Percentiles rank a stretch among this genome's conserved stretches.
Conservation (phyloP, 2,797 vertebrate species). For the Helicolenus hilgendorfi region DNA sequence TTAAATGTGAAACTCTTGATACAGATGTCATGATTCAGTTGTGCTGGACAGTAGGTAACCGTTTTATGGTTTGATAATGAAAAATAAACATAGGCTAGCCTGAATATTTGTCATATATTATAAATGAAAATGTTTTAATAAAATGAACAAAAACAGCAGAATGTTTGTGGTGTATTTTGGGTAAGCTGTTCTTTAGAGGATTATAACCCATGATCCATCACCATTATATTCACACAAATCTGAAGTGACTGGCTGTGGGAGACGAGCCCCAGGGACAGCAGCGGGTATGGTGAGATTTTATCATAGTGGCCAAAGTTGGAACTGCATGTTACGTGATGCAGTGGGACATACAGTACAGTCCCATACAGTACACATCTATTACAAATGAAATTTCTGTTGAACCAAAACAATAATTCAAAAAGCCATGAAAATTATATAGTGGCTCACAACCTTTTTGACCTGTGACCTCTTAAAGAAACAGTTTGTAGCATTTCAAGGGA, state of each 20-base stretch:
- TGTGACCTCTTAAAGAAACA: too few relatives aligned
- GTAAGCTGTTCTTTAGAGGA: neutral
- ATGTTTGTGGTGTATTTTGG: constrained; percentile 16
- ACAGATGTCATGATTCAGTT: constrained; percentile 57
- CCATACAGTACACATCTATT: neutral
- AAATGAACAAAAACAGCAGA: constrained; percentile 72
- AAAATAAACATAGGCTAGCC: constrained; percentile 63
- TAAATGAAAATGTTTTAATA: constrained; percentile 88
- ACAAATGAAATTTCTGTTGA: neutral
- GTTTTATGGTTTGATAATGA: constrained; percentile 75
- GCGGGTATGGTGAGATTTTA: neutral
- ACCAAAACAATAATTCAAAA: neutral
- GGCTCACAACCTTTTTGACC: too few relatives aligned
- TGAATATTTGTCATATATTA: constrained; percentile 83
- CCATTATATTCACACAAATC: neutral
- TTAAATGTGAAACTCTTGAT: constrained; percentile 51
- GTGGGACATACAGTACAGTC: neutral
- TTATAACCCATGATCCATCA: neutral
- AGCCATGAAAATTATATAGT: neutral
- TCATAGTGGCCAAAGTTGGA: neutral
- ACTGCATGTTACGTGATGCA: neutral
- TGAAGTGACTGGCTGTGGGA: neutral
- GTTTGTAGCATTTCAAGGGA: too few relatives aligned
- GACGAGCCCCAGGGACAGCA: neutral
- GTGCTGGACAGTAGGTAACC: constrained; percentile 62